Base-by-base conservation (phyloP, 2,888 invertebrate genomes). In the Caenorhabditis panamensis region DNA sequence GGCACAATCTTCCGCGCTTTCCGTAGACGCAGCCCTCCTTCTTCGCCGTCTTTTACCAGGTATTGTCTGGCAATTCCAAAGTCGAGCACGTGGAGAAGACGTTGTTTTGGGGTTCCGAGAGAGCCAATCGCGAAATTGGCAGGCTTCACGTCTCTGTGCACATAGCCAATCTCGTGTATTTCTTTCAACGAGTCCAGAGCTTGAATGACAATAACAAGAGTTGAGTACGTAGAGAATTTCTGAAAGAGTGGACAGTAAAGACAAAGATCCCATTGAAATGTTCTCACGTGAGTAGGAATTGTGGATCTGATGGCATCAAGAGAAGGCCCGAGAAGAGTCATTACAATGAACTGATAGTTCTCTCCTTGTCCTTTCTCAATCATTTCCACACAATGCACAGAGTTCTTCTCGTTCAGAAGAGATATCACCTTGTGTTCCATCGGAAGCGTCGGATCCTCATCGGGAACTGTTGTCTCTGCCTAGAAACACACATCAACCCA, bases 81-180 rank as follows among this genome's bases (percentile, higher is more conserved):
- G 49, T 86, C 86, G 20, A 86, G 61, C 20, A 86, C 58, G 54
- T 84, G 80, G 1, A 86, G 11, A 9, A 85, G 44, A 22, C 81
- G 61, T 31, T 79, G 76, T 69, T 80, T 68, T n/a, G 72, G 62
- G 2, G 80, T 81, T 41, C 81, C 79, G 31, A 83, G 58, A 2
- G 68, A 41, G 11, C 84, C 85, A 26, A 84, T 82, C 16, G 79
- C 82, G 54, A 85, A 84, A 37, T 83, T 83, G 3, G 82, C 78
- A 20, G 85, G 85, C 31, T 85, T 85, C n/a, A 85, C 77, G 37
- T 85, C 85, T 9, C 85, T 63, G 58, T 85, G 85, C 0, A 85
- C 36, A 53, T 69, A 85, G 51, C 85, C 83, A n/a, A 86, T 79
- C 20, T 86, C 83, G 66, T 87, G 87, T 13, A 87, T 68, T 44